phyloP scores from a whole-genome alignment of 2,797 vertebrate genomes.

The Spondyliosoma cantharus region DNA sequence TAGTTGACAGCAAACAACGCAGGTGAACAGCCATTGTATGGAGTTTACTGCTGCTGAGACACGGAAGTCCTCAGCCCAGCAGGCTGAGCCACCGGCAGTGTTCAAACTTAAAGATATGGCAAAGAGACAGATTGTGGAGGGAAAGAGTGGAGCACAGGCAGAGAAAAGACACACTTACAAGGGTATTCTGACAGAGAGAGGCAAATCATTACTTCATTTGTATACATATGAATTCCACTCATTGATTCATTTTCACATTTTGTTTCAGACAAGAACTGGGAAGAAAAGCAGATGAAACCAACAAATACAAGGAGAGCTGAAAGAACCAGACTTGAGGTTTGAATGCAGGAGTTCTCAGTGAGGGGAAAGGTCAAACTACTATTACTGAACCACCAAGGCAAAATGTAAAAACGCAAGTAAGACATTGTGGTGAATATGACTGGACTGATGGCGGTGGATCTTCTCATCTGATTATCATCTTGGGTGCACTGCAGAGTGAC shows the following conservation, averaged over 20 bases:
- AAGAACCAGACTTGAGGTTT: not conserved
- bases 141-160: not conserved
- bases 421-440: not conserved
- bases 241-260: not conserved
- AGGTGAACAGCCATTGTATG: constrained; percentile 44
- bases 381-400: not conserved
- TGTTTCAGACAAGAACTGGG: too few relatives aligned
- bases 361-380: not conserved
- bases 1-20: constrained; percentile 30
- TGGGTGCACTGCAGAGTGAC: constrained; percentile 26
- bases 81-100: constrained; percentile 46
- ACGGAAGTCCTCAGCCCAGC: constrained; percentile 29
- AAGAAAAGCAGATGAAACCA: not conserved
- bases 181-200: constrained; percentile 2
- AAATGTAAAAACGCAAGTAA: not conserved
- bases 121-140: constrained; percentile 16
- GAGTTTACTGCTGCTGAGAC: constrained; percentile 37
- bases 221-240: not conserved
- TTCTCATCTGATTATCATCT: constrained; percentile 46
- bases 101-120: constrained; percentile 28
- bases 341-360: not conserved
- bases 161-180: constrained; percentile 2
- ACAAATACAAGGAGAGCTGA: not conserved
- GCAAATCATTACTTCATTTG: not conserved
- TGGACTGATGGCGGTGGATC: constrained; percentile 21